Base-by-base conservation (phyloP, 2,113 vertebrate genomes). In the Trogon surrucura region DNA sequence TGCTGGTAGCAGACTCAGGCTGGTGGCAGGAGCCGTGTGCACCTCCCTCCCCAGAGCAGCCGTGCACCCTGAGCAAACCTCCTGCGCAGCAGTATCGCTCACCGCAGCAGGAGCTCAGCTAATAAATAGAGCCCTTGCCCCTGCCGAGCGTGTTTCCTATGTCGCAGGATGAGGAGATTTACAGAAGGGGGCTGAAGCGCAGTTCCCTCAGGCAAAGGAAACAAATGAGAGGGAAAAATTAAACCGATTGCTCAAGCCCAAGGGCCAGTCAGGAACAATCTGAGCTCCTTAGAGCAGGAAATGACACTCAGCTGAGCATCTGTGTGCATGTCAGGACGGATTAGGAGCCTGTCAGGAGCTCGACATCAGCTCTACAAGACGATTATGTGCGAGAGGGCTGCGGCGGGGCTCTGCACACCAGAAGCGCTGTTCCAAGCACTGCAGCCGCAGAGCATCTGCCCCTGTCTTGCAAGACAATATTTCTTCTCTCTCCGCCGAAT, bases 141-240 rank as follows among this genome's bases (percentile, higher is more conserved):
- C 50, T 2, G 48, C 2, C 0, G 17, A 85, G 60, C 0, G 0
- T 0, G 0, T 51, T 36, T n/a, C 58, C 5, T 10, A 8, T 2
- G 20, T 26, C 0, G 1, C 32, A 13, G 0, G 16, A 50, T 13
- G 1, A 3, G 72, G 69, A 84, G 64, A 38, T 67, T 56, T 53
- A 38, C 3, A 2, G 54, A 36, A 45, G 67, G 50, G 25, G 64
- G 67, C 70, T 51, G 72, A 58, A 78, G 64, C 20, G 4, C 38
- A 5, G 67, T 2, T 93, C 85, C 88, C 93, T 51, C 10, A 8
- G 38, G 92, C 64, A 36, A 71, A 45, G 77, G 83, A 83, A 94
- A 94, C 71, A 88, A 95, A 90, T 20, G 67, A 78, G 51, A 92
- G 91, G 79, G 61, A 88, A 90, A 84, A 96, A 79, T 48, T 23